Percentiles rank a stretch among this genome's conserved stretches.
These are phyloP conservation scores for Caenorhabditis macrosperma DNA, from an alignment of 2,888 invertebrate species.

Conservation along the genomic window DNA sequence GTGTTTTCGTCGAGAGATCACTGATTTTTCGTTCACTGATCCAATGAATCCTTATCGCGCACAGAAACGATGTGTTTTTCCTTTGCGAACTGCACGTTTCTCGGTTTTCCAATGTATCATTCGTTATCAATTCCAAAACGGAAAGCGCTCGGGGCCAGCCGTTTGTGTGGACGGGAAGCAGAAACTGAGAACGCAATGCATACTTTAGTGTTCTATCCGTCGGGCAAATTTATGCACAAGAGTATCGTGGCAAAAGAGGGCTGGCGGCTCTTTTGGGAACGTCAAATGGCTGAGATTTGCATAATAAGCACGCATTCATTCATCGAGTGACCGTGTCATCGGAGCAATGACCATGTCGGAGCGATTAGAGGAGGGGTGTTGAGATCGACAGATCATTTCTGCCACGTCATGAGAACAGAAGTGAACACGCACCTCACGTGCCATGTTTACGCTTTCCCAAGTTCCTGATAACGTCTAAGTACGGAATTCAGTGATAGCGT, in stretches of 20 bases:
- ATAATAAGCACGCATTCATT: slow-evolving; percentile 10
- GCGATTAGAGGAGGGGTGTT: not conserved
- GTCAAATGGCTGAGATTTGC: slow-evolving; percentile 25
- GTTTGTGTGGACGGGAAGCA: not conserved
- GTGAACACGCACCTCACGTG: not conserved
- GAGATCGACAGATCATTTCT: slow-evolving; percentile 23
- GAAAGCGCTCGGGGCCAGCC: slow-evolving; percentile 26
- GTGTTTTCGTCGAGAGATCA: slow-evolving; percentile 38
- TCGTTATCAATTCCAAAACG: slow-evolving; percentile 29
- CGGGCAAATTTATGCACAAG: slow-evolving; percentile 39
- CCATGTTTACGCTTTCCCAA: not conserved
- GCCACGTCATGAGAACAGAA: not conserved
- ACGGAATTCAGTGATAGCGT: not conserved
- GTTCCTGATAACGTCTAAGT: not conserved
- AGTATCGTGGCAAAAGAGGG: not conserved
- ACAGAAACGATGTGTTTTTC: slow-evolving; percentile 23
- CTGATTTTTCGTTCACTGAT: slow-evolving; percentile 13
- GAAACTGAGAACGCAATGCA: slow-evolving; percentile 39
- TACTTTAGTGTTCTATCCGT: slow-evolving; percentile 43
- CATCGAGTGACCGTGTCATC: slow-evolving; percentile 6
- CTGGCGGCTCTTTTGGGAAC: slow-evolving; percentile 16
- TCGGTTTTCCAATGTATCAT: slow-evolving; percentile 40
- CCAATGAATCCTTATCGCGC: slow-evolving; percentile 8
- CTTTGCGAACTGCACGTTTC: slow-evolving; percentile 48
- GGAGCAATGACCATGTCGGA: not conserved